These are phyloP conservation scores for Ctenochaetus hawaiiensis DNA, from an alignment of 2,797 vertebrate genomes.

Conservation along the genomic window DNA sequence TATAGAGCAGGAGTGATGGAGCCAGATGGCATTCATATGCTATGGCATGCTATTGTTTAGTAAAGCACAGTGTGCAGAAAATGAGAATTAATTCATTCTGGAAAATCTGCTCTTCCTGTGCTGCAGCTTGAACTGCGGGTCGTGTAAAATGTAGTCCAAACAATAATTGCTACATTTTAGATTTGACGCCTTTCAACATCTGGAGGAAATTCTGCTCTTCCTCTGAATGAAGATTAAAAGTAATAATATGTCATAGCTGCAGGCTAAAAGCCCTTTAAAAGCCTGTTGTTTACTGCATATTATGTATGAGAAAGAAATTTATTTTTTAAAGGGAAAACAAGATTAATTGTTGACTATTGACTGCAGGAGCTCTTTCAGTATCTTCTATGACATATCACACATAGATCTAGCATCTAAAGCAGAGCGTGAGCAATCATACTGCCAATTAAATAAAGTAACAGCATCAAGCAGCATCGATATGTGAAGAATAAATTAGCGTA, in stretches of 20 bases:
- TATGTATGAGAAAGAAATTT: not conserved
- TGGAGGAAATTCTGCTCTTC: not conserved
- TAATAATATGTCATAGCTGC: not conserved
- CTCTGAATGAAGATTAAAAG: not conserved
- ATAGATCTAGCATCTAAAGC: conserved; percentile 11
- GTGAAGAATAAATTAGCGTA: conserved; percentile 36
- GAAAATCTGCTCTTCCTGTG: conserved; percentile 17
- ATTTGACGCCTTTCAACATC: not conserved
- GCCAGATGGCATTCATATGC: conserved; percentile 22
- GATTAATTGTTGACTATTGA: conserved; percentile 7
- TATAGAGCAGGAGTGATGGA: conserved; percentile 24
- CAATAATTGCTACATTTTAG: not conserved
- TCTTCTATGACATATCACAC: conserved; percentile 20
- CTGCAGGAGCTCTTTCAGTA: conserved; percentile 1
- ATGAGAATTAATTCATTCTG: not conserved
- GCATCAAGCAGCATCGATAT: conserved; percentile 4
- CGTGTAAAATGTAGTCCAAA: not conserved
- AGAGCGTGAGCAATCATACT: conserved; percentile 23
- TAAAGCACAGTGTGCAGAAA: conserved; percentile 1
- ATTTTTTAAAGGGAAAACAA: not conserved
- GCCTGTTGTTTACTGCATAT: not conserved
- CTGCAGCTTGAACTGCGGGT: not conserved
- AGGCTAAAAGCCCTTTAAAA: not conserved
- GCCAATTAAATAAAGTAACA: conserved; percentile 52
- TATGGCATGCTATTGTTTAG: conserved; percentile 27